Base-by-base conservation (phyloP, 2,113 vertebrate species). In the Indicator maculatus region DNA sequence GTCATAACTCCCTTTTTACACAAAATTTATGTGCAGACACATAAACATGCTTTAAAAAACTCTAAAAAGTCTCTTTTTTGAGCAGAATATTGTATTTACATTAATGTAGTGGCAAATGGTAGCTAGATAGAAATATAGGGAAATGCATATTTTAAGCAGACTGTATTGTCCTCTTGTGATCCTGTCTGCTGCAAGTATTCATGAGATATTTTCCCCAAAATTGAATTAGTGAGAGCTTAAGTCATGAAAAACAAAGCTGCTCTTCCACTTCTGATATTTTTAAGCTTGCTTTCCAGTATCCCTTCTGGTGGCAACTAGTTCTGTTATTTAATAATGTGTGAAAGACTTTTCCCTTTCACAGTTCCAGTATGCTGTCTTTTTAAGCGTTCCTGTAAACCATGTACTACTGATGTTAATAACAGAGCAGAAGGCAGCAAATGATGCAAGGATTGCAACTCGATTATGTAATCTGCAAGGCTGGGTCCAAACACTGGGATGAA, bases 41-140 rank as follows among this genome's bases (percentile, higher is more conserved):
- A 98, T 98, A 98, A 98, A 98, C 96, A 97, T 98, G 97, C 98
- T 98, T 98, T 98, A 76, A 96, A 98, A 98, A 98, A 96, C 86
- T 83, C 83, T 72, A 92, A 53, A 55, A 93, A 91, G 97, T 97
- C 96, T 98, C 96, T 96, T 98, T 96, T 97, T 98, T 97, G 83
- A 97, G 89, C 50, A 82, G 72, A 91, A 69, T 88, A 60, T 80
- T 84, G 76, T 59, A 75, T 85, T 86, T 73, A 86, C 52, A 79
- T n/a, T 56, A 44, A 41, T 16, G 47, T 56, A 67, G 80, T 45
- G 23, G 36, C 69, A 80, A 72, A 80, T 26, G 12, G 53, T 26
- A 88, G 41, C 30, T 81, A 6, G 78, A 39, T 36, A 86, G 30
- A 30, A 89, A 66, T 69, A 75, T 18, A 26, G 30, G 44, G 58